phyloP scores from a whole-genome alignment of 2,888 invertebrate genomes.

The Cantharis rufa region DNA sequence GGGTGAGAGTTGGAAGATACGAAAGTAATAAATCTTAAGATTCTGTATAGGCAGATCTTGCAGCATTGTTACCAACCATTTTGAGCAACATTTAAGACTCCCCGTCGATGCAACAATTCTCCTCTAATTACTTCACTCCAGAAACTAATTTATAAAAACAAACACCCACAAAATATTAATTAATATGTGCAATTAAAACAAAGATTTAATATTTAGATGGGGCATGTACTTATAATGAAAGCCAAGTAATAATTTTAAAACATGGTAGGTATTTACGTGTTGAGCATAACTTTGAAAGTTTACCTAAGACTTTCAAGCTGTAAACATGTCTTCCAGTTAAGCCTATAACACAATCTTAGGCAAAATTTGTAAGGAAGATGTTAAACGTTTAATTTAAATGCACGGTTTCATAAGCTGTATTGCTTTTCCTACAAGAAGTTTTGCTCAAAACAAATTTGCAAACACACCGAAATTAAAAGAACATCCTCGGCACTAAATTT shows the following conservation, averaged over 20 bases:
- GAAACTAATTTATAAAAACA: constrained; percentile 49
- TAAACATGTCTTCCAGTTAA: constrained; percentile 56
- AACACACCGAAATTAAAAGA: neutral
- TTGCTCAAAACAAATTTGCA: neutral
- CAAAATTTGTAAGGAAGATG: constrained; percentile 40
- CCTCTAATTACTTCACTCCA: constrained; percentile 52
- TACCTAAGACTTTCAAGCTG: constrained; percentile 54
- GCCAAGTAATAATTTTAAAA: constrained; percentile 52
- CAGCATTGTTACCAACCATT: constrained; percentile 46
- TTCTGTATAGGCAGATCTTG: constrained; percentile 46
- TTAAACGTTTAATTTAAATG: constrained; percentile 23
- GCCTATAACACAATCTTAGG: constrained; percentile 51
- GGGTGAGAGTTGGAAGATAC: constrained; percentile 39
- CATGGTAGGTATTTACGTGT: constrained; percentile 54
- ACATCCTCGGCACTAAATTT: neutral
- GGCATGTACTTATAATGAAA: constrained; percentile 50
- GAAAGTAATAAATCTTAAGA: constrained; percentile 46
- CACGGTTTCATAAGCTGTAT: constrained; percentile 11
- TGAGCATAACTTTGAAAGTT: constrained; percentile 57
- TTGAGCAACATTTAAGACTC: constrained; percentile 38
- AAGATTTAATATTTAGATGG: constrained; percentile 54
- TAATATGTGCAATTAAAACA: constrained; percentile 54
- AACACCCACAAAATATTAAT: constrained; percentile 46
- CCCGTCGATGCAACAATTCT: constrained; percentile 46
- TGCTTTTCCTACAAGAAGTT: neutral